phyloP scores from a whole-genome alignment of 2,888 invertebrate species.

The Aricia artaxerxes region DNA sequence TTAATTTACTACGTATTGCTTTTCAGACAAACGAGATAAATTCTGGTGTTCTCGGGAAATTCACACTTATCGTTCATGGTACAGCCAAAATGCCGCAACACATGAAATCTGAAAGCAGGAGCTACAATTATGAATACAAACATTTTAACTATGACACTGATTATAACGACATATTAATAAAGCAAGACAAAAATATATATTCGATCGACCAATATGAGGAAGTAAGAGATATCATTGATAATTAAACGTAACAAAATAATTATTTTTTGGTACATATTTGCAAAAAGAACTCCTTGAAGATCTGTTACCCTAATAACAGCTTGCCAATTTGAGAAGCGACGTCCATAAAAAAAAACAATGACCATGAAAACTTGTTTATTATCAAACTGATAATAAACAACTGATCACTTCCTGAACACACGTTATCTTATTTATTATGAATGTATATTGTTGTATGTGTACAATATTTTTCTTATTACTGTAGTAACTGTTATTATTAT shows the following conservation, averaged over 20 bases:
- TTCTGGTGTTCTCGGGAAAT: constrained; percentile 79
- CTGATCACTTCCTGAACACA: neutral
- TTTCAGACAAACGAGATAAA: constrained; percentile 69
- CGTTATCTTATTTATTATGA: neutral
- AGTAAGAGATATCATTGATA: constrained; percentile 56
- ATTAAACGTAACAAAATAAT: constrained; percentile 12
- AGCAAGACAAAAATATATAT: constrained; percentile 47
- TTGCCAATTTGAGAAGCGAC: constrained; percentile 26
- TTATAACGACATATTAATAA: constrained; percentile 30
- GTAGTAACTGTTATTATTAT: too few species aligned
- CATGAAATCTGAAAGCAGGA: constrained; percentile 78
- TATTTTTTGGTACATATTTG: neutral
- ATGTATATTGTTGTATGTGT: too few species aligned
- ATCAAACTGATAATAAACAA: neutral
- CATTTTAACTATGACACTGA: constrained; percentile 48
- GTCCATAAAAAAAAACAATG: constrained; percentile 23
- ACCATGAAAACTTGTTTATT: neutral
- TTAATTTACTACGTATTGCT: neutral
- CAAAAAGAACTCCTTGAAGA: constrained; percentile 12
- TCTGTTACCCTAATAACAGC: constrained; percentile 23
- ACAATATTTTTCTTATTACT: too few species aligned
- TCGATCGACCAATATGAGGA: constrained; percentile 56
- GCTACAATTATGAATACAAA: constrained; percentile 78
- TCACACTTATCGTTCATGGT: constrained; percentile 86
- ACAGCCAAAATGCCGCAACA: constrained; percentile 83